Evolutionary conservation across 2,888 invertebrate genomes (phyloP).

Genomic region (Metopia argyrocephala): DNA sequence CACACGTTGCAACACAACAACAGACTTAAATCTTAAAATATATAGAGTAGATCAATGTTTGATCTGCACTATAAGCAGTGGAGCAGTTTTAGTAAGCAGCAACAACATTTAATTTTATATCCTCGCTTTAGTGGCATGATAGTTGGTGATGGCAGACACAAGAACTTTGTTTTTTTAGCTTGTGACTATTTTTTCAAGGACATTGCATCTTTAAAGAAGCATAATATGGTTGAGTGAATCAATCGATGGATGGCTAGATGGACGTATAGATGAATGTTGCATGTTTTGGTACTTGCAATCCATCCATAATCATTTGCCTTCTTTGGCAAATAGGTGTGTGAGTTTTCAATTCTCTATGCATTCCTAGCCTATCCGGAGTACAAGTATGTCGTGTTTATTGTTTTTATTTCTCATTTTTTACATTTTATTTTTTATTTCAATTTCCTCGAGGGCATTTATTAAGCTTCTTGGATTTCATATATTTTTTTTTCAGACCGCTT

Average conservation of each 20-base stretch:
- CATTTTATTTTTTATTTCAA: neutral
- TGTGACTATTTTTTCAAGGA: constrained; percentile 59
- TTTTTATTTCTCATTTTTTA: constrained; percentile 29
- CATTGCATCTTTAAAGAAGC: neutral
- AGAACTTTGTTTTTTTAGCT: constrained; percentile 59
- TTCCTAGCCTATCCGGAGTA: constrained; percentile 12
- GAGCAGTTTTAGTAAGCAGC: neutral
- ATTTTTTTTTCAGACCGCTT: neutral
- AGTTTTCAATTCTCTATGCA: constrained; percentile 42
- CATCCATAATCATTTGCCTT: constrained; percentile 36
- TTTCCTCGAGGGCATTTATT: constrained; percentile 53
- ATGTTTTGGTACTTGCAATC: constrained; percentile 27
- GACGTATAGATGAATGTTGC: constrained; percentile 37
- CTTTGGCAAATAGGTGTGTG: neutral
- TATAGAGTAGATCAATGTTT: neutral
- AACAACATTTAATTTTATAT: constrained; percentile 30
- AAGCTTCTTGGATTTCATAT: constrained; percentile 36
- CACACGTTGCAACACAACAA: constrained; percentile 46
- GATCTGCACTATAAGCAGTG: constrained; percentile 1
- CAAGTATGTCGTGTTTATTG: constrained; percentile 53
- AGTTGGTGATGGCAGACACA: constrained; percentile 9
- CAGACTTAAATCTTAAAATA: neutral
- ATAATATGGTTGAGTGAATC: neutral
- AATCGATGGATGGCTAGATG: constrained; percentile 29
- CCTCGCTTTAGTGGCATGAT: constrained; percentile 43